phyloP scores from a whole-genome alignment of 2,797 vertebrate genomes.

The Gobio occitaniae region DNA sequence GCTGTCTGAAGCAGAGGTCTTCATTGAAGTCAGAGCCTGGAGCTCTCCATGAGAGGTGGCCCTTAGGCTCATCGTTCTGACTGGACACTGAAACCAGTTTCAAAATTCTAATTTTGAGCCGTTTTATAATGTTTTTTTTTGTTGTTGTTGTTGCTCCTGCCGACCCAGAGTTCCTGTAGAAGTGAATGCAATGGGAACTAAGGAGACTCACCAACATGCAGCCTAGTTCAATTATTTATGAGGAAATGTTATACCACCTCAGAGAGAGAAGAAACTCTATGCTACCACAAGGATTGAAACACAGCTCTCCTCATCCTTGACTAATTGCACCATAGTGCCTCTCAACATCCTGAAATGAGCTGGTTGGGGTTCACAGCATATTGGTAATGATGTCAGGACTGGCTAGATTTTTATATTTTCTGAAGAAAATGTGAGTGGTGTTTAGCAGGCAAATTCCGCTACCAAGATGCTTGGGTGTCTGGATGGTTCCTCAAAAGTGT shows the following conservation, averaged over 20 bases:
- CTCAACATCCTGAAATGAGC: slow-evolving; percentile 28
- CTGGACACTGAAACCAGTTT: slow-evolving; percentile 25
- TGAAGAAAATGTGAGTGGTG: not conserved
- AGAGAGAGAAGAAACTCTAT: slow-evolving; percentile 56
- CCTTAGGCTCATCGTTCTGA: slow-evolving; percentile 72
- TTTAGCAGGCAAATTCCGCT: not conserved
- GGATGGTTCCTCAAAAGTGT: not conserved
- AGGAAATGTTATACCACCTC: slow-evolving; percentile 68
- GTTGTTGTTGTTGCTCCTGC: not conserved
- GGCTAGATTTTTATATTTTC: not conserved
- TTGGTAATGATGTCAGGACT: not conserved
- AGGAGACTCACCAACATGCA: slow-evolving; percentile 22
- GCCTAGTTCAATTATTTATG: slow-evolving; percentile 71
- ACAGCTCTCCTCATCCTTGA: slow-evolving; percentile 29
- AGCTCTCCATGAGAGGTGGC: slow-evolving; percentile 78
- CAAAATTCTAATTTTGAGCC: not conserved
- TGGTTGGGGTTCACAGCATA: slow-evolving; percentile 26
- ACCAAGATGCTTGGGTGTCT: not conserved
- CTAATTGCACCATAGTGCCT: slow-evolving; percentile 44
- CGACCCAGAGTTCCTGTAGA: slow-evolving; percentile 12
- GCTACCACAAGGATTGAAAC: slow-evolving; percentile 44
- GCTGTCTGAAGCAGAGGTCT: slow-evolving; percentile 62
- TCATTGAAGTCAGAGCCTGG: slow-evolving; percentile 62
- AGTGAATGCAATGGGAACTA: slow-evolving; percentile 3
- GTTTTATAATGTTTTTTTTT: not conserved